Evolutionary conservation across 2,888 invertebrate species (phyloP).

Genomic region (Lithophane socia): DNA sequence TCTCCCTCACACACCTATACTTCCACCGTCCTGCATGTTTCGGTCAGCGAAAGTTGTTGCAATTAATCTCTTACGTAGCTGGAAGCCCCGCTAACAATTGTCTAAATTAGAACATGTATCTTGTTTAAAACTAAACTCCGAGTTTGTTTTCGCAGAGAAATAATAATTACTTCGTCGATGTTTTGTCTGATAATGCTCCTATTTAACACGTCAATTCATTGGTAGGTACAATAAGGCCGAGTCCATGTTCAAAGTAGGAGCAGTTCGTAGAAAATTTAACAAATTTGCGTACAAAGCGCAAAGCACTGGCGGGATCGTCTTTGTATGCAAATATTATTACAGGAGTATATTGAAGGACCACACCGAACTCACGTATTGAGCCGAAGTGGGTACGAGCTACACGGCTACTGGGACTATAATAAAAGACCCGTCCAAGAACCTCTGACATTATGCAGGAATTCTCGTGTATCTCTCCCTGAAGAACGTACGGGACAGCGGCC

Average conservation of each 20-base stretch:
- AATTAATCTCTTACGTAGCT: slow-evolving; percentile 79
- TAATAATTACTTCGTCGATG: slow-evolving; percentile 40
- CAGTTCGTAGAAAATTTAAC: slow-evolving; percentile 80
- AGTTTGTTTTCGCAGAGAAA: slow-evolving; percentile 43
- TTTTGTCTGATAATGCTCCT: slow-evolving; percentile 52
- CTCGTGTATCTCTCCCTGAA: slow-evolving; percentile 66
- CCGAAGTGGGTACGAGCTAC: slow-evolving; percentile 70
- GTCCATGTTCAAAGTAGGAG: slow-evolving; percentile 66
- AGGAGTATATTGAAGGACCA: slow-evolving; percentile 83
- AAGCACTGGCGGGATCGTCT: slow-evolving; percentile 80
- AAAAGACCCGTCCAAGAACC: slow-evolving; percentile 74
- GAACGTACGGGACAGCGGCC: slow-evolving; percentile 49
- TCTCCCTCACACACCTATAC: slow-evolving; percentile 74
- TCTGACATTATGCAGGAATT: slow-evolving; percentile 73
- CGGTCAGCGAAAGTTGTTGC: slow-evolving; percentile 82
- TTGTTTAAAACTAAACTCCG: slow-evolving; percentile 68
- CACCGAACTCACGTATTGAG: slow-evolving; percentile 78
- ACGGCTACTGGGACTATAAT: slow-evolving; percentile 74
- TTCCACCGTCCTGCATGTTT: slow-evolving; percentile 72
- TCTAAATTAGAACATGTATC: slow-evolving; percentile 76
- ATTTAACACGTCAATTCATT: slow-evolving; percentile 53
- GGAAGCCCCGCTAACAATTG: slow-evolving; percentile 75
- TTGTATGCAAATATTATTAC: slow-evolving; percentile 88
- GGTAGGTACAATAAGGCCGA: slow-evolving; percentile 40
- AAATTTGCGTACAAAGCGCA: slow-evolving; percentile 84